Percentiles rank a stretch among this genome's conserved stretches.
These are phyloP conservation scores for Drosophila malerkotliana DNA, from an alignment of 1,140 invertebrate genomes.

Conservation along the genomic window DNA sequence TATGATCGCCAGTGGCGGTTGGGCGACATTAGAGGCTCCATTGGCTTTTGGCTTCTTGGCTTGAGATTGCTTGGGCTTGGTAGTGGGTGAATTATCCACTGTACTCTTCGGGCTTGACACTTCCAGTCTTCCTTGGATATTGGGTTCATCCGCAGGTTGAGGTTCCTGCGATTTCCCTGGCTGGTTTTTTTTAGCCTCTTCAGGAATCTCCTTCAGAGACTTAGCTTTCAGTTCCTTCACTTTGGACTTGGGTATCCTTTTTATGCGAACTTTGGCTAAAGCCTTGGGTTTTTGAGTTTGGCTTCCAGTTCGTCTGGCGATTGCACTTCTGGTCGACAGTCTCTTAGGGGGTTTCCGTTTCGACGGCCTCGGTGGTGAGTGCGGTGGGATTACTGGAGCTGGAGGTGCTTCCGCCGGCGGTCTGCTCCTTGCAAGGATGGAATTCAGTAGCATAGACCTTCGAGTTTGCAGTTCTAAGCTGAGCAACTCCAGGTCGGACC, in stretches of 20 bases:
- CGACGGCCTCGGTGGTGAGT: not conserved
- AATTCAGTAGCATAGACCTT: constrained; percentile 68
- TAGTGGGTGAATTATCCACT: not conserved
- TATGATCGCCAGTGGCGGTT: constrained; percentile 34
- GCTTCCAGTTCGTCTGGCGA: constrained; percentile 21
- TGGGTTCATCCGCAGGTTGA: not conserved
- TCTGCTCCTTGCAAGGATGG: constrained; percentile 22
- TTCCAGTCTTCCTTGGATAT: not conserved
- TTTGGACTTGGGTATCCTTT: not conserved
- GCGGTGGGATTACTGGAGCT: constrained; percentile 17
- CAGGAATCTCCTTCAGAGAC: constrained; percentile 1
- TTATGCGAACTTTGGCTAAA: too few relatives aligned
- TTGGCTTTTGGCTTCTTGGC: constrained; percentile 15
- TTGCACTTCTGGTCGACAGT: not conserved
- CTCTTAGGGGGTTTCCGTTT: not conserved
- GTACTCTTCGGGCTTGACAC: not conserved
- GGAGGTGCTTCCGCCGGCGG: constrained; percentile 10
- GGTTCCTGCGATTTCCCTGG: not conserved
- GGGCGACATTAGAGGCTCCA: not conserved
- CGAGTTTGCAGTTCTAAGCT: constrained; percentile 72
- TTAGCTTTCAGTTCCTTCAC: not conserved
- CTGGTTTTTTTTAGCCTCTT: not conserved
- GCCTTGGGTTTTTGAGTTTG: not conserved
- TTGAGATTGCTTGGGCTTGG: constrained; percentile 18
- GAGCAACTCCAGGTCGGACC: constrained; percentile 64